Conservation (phyloP, 1,140 invertebrate genomes). For the Ostrea denselamellosa region DNA sequence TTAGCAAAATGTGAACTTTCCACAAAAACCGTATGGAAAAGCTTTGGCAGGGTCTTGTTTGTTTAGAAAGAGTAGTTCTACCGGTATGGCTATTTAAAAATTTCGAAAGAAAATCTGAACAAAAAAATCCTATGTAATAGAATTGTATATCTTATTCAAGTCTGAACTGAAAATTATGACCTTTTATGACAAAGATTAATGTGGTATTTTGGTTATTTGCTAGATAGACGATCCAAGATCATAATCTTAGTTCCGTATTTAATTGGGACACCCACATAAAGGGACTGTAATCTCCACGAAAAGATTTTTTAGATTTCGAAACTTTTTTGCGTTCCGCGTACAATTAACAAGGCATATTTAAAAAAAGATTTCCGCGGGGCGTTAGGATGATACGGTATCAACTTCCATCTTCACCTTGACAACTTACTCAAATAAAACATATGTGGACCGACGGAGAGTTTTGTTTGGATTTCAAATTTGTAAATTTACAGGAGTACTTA, state of each 20-base stretch:
- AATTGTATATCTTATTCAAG: conserved; percentile 7
- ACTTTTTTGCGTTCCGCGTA: not conserved
- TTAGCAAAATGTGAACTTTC: conserved; percentile 32
- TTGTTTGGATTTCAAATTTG: conserved; percentile 16
- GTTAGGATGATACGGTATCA: not conserved
- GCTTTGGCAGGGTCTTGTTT: conserved; percentile 10
- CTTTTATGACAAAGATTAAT: conserved; percentile 26
- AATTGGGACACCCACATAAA: conserved; percentile 32
- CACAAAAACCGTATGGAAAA: not conserved
- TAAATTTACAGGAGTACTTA: conserved; percentile 11
- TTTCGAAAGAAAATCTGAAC: not conserved
- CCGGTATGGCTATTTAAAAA: conserved; percentile 7
- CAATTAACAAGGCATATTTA: conserved; percentile 1
- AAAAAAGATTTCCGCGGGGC: not conserved
- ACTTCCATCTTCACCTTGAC: conserved; percentile 30
- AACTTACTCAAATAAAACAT: conserved; percentile 2
- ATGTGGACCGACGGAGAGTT: not conserved
- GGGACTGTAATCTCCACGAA: conserved; percentile 2
- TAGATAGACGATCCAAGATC: not conserved
- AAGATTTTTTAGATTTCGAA: conserved; percentile 30
- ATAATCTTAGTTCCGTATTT: not conserved
- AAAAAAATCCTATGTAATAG: not conserved
- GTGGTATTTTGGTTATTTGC: not conserved
- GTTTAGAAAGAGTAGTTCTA: conserved; percentile 3
- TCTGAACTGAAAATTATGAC: not conserved